Percentiles rank a stretch among this genome's conserved stretches.
Evolutionary conservation across 2,797 vertebrate species (phyloP).

Genomic region (Limnodromus scolopaceus): DNA sequence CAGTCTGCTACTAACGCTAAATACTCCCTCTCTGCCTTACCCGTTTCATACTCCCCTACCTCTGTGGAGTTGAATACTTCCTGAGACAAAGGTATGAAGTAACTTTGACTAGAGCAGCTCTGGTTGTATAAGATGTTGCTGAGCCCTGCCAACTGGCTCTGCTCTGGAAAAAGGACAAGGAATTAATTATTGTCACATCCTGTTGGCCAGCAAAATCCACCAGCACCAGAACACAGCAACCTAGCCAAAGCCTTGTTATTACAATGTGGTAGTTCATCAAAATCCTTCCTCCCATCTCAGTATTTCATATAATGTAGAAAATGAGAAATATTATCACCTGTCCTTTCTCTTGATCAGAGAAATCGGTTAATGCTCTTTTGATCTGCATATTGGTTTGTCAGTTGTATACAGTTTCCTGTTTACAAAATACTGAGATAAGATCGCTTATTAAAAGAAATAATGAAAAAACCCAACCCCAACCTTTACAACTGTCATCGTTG

Average conservation of each 20-base stretch:
- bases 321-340: neutral
- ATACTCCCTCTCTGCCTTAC: neutral
- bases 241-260: neutral
- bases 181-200: neutral
- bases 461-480: neutral
- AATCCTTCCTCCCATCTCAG: neutral
- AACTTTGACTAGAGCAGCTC: neutral
- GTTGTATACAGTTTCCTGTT: neutral
- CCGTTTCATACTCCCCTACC: neutral
- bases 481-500: fast-evolving
- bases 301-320: neutral
- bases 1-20: neutral
- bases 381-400: fast-evolving
- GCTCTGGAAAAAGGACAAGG: neutral
- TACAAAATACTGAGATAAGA: neutral
- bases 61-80: neutral
- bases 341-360: neutral
- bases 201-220: neutral
- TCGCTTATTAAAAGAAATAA: neutral
- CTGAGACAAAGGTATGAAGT: neutral
- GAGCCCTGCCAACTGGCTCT: neutral
- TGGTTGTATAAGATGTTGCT: neutral
- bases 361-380: neutral
- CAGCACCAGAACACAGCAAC: neutral
- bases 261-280: neutral